Evolutionary conservation across 2,888 invertebrate genomes (phyloP).

Genomic region (Neuroscelio doddi): DNA sequence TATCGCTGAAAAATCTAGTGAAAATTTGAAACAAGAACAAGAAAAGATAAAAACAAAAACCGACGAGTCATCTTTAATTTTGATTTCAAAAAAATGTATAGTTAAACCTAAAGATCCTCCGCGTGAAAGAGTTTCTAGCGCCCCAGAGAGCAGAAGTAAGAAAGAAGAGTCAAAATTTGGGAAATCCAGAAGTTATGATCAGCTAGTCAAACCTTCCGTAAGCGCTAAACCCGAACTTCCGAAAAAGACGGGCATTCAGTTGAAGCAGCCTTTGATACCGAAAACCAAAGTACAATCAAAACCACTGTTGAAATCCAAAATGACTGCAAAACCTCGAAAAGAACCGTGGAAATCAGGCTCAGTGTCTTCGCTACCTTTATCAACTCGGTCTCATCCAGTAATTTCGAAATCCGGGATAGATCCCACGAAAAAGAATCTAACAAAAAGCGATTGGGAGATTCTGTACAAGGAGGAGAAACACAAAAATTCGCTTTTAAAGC

Average conservation of each 20-base stretch:
- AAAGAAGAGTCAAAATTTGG: conserved; percentile 48
- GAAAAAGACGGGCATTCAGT: conserved; percentile 25
- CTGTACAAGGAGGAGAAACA: conserved; percentile 65
- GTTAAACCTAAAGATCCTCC: conserved; percentile 8
- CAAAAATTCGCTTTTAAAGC: conserved; percentile 59
- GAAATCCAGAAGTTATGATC: conserved; percentile 65
- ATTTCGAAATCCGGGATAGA: too few relatives aligned
- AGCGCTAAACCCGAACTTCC: conserved; percentile 9
- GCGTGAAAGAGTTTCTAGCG: conserved; percentile 35
- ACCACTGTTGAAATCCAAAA: conserved; percentile 49
- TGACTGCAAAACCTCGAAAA: conserved; percentile 47
- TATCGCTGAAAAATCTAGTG: conserved; percentile 63
- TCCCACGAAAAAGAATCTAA: conserved; percentile 51
- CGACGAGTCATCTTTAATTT: conserved; percentile 22
- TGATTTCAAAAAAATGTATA: conserved; percentile 22
- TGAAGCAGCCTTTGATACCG: conserved; percentile 32
- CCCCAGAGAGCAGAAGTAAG: conserved; percentile 44
- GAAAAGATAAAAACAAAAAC: conserved; percentile 32
- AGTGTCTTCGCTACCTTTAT: conserved; percentile 35
- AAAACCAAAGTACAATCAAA: conserved; percentile 52
- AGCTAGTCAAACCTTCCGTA: conserved; percentile 59
- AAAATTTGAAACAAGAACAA: conserved; percentile 44
- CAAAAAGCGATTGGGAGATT: conserved; percentile 58
- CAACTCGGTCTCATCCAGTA: too few relatives aligned
- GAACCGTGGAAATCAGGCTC: conserved; percentile 51